phyloP scores from a whole-genome alignment of 2,797 vertebrate species.

The Sciurus vulgaris region DNA sequence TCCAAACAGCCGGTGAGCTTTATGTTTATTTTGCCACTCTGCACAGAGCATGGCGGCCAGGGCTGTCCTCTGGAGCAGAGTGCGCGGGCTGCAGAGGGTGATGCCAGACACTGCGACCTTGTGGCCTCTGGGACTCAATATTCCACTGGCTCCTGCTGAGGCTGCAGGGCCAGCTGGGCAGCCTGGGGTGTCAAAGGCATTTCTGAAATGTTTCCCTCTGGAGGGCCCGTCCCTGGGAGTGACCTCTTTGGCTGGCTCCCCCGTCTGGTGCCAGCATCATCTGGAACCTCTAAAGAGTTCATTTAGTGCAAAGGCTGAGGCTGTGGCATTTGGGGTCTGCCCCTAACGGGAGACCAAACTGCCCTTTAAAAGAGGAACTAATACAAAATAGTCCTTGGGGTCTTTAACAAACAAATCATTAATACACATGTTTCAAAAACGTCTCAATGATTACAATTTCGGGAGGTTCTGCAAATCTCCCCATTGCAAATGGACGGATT shows the following conservation, averaged over 20 bases:
- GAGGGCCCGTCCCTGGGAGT: slow-evolving; percentile 88
- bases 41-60: neutral
- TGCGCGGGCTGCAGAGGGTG: neutral
- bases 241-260: slow-evolving; percentile 88
- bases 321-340: slow-evolving; percentile 70
- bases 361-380: slow-evolving; percentile 71
- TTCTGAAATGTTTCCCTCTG: slow-evolving; percentile 86
- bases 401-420: neutral
- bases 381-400: slow-evolving; percentile 74
- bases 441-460: slow-evolving; percentile 62
- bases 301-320: slow-evolving; percentile 73
- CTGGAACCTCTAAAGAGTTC: slow-evolving; percentile 93
- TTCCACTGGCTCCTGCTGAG: neutral
- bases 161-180: rapidly evolving
- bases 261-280: slow-evolving; percentile 91
- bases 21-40: neutral
- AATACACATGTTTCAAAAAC: slow-evolving; percentile 68
- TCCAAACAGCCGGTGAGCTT: neutral
- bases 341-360: slow-evolving; percentile 76
- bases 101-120: rapidly evolving
- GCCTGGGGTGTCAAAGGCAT: slow-evolving; percentile 76
- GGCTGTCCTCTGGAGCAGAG: rapidly evolving
- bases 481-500: neutral
- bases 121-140: neutral
- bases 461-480: slow-evolving; percentile 41